Evolutionary conservation across 1,140 invertebrate species (phyloP), one percentile per base, ranked within the genome.

Genomic region (Philopotamus ludificatus): DNA sequence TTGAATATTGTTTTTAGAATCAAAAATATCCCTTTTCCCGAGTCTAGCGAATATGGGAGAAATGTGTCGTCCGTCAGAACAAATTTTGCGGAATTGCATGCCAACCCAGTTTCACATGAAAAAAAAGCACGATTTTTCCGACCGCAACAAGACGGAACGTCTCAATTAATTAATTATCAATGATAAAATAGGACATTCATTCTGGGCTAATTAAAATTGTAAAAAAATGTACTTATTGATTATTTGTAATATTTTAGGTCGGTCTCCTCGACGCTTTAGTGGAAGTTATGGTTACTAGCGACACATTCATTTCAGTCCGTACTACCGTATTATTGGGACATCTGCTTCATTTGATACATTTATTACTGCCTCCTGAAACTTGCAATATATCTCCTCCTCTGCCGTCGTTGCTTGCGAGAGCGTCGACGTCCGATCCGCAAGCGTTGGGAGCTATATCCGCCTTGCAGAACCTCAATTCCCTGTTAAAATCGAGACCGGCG

Each of bases 261-360:
- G 93, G 94, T 42, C 75, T 98, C 9, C 82, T 96, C 44, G 89
- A 92, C 74, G 94, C 94, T 10, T 81, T 98, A 34, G 90, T 92
- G 10, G 92, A 97, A 81, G 94, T 96, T 2, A 92, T 97, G 70
- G 89, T 94, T 3, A 89, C 88, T 22, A 90, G 89, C 69, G 93
- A 95, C 74, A 90, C 89, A 3, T 89, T 92, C 73, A 88, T 97
- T 65, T 95, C 92, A 39, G 89, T 97, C 39, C 83, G 92, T 60
- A 92, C 94, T 21, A 95, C 94, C 0, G 88, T 98, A 55, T 77
- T 98, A 15, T 80, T 98, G 47, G 86, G 89, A 41, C 91, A 95
- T 77, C 79, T 97, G 26, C 76, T 97, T 57, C 90, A 95, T 77
- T 81, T 97, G 71, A 88, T 93, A 71, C 91, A 94, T 74, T 83